Conservation (phyloP, 1,140 invertebrate genomes). For the Drosophila navojoa region DNA sequence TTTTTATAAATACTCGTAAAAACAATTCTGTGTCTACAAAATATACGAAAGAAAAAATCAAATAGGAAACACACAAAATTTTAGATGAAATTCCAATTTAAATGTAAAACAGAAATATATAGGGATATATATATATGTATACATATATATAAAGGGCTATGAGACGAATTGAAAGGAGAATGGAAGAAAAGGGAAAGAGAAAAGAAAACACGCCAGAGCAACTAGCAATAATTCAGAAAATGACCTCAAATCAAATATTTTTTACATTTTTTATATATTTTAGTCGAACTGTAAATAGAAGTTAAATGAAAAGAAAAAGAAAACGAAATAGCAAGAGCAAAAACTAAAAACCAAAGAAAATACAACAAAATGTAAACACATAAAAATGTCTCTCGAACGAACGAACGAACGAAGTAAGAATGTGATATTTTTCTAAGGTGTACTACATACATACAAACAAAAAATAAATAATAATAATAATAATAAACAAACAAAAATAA, state of each 20-base stretch:
- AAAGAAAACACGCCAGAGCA: slow-evolving; percentile 29
- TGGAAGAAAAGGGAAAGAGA: slow-evolving; percentile 9
- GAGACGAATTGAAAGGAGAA: slow-evolving; percentile 6
- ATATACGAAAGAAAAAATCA: slow-evolving; percentile 43
- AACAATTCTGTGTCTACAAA: slow-evolving; percentile 68
- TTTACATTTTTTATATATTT: slow-evolving; percentile 83
- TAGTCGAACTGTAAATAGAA: slow-evolving; percentile 69
- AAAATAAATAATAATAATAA: slow-evolving; percentile 50
- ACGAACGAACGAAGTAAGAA: slow-evolving; percentile 84
- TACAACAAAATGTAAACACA: slow-evolving; percentile 57
- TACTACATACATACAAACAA: slow-evolving; percentile 66
- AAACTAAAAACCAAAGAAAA: slow-evolving; percentile 64
- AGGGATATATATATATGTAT: neutral
- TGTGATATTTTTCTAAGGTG: slow-evolving; percentile 84
- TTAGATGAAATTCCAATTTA: slow-evolving; percentile 72
- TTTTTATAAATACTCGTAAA: slow-evolving; percentile 34
- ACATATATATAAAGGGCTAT: neutral
- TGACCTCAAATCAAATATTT: slow-evolving; percentile 84
- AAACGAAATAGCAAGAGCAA: slow-evolving; percentile 27
- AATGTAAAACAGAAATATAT: slow-evolving; percentile 24
- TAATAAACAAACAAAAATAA: slow-evolving; percentile 29
- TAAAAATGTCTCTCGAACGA: slow-evolving; percentile 83
- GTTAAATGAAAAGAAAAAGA: slow-evolving; percentile 17
- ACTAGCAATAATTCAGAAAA: slow-evolving; percentile 84
- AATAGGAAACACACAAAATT: slow-evolving; percentile 48